These are phyloP conservation scores for Siphlonurus alternatus DNA, from an alignment of 2,888 invertebrate species.

Conservation along the genomic window DNA sequence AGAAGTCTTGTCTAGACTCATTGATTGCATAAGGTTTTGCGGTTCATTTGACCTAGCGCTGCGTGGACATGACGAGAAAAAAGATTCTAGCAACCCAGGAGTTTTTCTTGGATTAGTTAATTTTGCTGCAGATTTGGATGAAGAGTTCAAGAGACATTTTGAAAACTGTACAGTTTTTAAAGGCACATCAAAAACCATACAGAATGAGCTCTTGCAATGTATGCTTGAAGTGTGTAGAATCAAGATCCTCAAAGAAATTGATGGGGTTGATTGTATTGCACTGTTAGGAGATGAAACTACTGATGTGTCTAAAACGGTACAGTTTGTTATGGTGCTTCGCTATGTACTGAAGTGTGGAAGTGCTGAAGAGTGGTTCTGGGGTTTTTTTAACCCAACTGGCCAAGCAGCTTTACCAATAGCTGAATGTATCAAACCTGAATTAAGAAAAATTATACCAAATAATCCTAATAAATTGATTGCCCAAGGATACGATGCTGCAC, in stretches of 20 bases:
- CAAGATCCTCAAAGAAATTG: conserved; percentile 18
- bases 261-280: conserved; percentile 15
- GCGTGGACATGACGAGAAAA: no score
- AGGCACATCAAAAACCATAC: conserved; percentile 19
- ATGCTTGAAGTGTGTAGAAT: conserved; percentile 19
- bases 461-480: no score
- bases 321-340: conserved; percentile 18
- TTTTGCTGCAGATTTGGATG: no score
- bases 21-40: no score
- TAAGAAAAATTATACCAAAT: no score
- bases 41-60: no score
- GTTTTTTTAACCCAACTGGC: conserved; percentile 15
- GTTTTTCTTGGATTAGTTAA: no score
- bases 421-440: conserved; percentile 11
- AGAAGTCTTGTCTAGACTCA: no score
- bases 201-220: conserved; percentile 20
- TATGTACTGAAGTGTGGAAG: conserved; percentile 17
- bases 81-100: no score
- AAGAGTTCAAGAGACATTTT: no score
- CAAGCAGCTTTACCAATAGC: conserved; percentile 13
- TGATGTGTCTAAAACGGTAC: conserved; percentile 16
- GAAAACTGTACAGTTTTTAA: conserved; percentile 18
- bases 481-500: no score
- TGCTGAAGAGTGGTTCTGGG: conserved; percentile 18
- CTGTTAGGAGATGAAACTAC: conserved; percentile 20